phyloP scores from a whole-genome alignment of 1,140 invertebrate genomes.

The Brachionus angularis region DNA sequence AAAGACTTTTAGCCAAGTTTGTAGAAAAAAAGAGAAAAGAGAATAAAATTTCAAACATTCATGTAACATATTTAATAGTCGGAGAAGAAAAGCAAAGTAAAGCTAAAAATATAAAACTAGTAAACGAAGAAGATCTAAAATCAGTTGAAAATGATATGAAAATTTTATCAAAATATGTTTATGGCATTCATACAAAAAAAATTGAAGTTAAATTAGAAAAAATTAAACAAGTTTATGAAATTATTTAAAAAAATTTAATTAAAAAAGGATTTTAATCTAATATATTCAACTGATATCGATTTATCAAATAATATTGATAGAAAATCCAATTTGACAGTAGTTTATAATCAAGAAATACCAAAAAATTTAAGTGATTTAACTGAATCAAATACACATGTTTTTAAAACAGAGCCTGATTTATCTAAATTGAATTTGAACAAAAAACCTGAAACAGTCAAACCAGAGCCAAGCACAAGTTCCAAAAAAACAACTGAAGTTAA shows the following conservation, averaged over 20 bases:
- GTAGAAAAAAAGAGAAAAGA: slow-evolving; percentile 22
- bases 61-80: background rate
- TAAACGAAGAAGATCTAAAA: slow-evolving; percentile 8
- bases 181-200: slow-evolving; percentile 14
- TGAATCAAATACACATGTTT: background rate
- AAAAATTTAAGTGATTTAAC: background rate
- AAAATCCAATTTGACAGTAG: slow-evolving; percentile 21
- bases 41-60: background rate
- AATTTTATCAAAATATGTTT: slow-evolving; percentile 2
- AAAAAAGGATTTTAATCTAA: slow-evolving; percentile 3
- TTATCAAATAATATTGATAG: slow-evolving; percentile 4
- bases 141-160: background rate
- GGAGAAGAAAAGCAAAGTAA: slow-evolving; percentile 4
- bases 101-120: slow-evolving; percentile 1
- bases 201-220: slow-evolving; percentile 17
- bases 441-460: background rate
- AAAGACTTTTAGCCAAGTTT: slow-evolving; percentile 1
- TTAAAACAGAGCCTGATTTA: slow-evolving; percentile 18
- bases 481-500: slow-evolving; percentile 27
- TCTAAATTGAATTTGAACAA: background rate
- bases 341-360: background rate
- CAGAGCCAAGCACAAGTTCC: background rate
- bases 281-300: slow-evolving; percentile 14
- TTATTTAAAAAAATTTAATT: too few species aligned
- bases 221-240: too few species aligned